Evolutionary conservation across 2,888 invertebrate genomes (phyloP), one percentile per base, ranked within the genome.

Genomic region (Ormyrus rosae): DNA sequence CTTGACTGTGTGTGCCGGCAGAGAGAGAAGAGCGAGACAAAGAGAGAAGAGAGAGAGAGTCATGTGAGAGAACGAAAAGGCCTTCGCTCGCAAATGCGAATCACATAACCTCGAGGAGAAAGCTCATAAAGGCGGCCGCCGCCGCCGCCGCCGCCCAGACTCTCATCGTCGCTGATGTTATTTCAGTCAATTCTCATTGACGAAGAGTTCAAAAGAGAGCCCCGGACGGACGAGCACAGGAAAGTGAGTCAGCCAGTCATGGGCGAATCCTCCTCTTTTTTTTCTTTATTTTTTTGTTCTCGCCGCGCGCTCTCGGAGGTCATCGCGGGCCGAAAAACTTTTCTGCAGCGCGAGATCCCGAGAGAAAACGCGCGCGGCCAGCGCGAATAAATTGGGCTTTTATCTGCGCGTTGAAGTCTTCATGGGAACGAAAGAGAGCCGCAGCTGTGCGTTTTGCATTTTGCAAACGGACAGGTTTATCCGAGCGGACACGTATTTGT

Each of bases 181-280:
- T 81, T 81, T 77, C 81, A 78, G 81, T 70, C 81, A 78, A 81
- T 81, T 72, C 72, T 68, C 72, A 81, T 81, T 81, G 77, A 81
- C 81, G 51, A 64, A 75, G 34, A 34, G 68, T 71, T 71, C 71
- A 67, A 71, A 60, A 56, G 60, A 60, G 70, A 50, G 51, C 19
- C 56, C 9, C 5, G 11, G 61, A 3, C 51, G 10, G 50, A 46
- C 55, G 51, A 4, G 51, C 45, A 10, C 50, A 56, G 71, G 45
- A 60, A 61, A 51, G 65, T 80, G 80, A 80, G 46, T 75, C 80
- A 80, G 45, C 46, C 63, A 64, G 50, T 69, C 64, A 58, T 60
- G 74, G 45, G 70, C 58, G 34, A 80, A 80, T 70, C 58, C 64
- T 45, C 34, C 34, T 10, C 34, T 56, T 55, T 65, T 61, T 45